Evolutionary conservation across 2,888 invertebrate genomes (phyloP), one percentile per base, ranked within the genome.

Genomic region (Drosophila paracracens): DNA sequence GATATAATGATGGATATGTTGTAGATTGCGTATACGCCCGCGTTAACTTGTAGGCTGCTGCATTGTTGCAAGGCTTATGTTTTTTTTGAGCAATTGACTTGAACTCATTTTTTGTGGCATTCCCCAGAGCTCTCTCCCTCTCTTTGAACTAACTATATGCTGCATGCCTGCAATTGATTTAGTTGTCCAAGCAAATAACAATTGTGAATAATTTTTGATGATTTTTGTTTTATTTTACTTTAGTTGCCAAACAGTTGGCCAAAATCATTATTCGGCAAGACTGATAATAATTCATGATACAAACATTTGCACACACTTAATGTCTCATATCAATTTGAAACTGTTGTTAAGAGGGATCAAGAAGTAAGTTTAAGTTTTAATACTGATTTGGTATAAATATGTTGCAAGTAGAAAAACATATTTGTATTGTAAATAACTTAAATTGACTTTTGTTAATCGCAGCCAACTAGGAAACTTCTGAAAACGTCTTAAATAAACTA

Each of bases 1-100:
- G 76, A 76, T 82, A 66, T 60, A 78, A 84, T 86, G 85, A 89
- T 86, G 90, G 88, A 85, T 85, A 84, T 77, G 76, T 76, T 70
- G 66, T 56, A 69, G 60, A 79, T 87, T 77, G 74, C 79, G 79
- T 62, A 83, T 89, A 79, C 82, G 89, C 61, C 71, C 43, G 59
- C 31, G n/a, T 21, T 10, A 16, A 29, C 57, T 16, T 8, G 52
- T 56, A 27, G 35, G 38, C 62, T 36, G n/a, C 48, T 64, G 68
- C 78, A 67, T 43, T 60, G 25, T 59, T 56, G 27, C 48, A 50
- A 46, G 58, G 29, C 54, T 58, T 61, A 36, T 69, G 68, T 29
- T 33, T 58, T 62, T 16, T 36, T 64, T 56, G 35, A 46, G 48
- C 70, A 80, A 79, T 80, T 69, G 70, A 35, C 60, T 59, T 29